A percentile compares a stretch with the other conserved stretches of the same genome.
Conservation (phyloP, 2,888 invertebrate species). For the Lucinisca nassula region DNA sequence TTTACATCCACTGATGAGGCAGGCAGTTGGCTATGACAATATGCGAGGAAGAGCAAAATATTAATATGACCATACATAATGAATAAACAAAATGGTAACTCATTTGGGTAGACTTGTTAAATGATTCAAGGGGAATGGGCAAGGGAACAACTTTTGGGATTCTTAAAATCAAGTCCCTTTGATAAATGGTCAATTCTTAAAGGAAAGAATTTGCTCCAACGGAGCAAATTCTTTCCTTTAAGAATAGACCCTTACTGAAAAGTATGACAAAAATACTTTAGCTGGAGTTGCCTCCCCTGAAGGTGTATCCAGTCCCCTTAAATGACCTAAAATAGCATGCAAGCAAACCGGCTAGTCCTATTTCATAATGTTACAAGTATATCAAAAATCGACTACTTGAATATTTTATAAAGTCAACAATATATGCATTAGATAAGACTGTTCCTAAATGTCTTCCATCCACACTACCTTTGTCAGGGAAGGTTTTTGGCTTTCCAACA, state of each 20-base stretch:
- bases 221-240: too few species aligned
- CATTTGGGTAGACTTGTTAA: conserved; percentile 8
- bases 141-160: too few species aligned
- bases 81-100: conserved; percentile 11
- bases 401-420: not conserved
- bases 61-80: not conserved
- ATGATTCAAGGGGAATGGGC: too few species aligned
- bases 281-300: too few species aligned
- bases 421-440: not conserved
- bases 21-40: not conserved
- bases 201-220: too few species aligned
- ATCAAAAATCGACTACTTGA: conserved; percentile 16
- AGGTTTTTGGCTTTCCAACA: not conserved
- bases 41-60: not conserved
- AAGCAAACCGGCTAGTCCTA: conserved; percentile 14
- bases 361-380: not conserved
- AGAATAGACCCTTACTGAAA: too few species aligned
- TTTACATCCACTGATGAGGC: not conserved
- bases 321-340: conserved; percentile 16
- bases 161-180: too few species aligned
- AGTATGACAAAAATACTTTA: too few species aligned
- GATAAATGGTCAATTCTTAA: too few species aligned
- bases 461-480: conserved; percentile 8
- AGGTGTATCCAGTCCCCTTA: too few species aligned
- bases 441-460: not conserved